Evolutionary conservation across 2,888 invertebrate species (phyloP).

Genomic region (Nezara viridula): DNA sequence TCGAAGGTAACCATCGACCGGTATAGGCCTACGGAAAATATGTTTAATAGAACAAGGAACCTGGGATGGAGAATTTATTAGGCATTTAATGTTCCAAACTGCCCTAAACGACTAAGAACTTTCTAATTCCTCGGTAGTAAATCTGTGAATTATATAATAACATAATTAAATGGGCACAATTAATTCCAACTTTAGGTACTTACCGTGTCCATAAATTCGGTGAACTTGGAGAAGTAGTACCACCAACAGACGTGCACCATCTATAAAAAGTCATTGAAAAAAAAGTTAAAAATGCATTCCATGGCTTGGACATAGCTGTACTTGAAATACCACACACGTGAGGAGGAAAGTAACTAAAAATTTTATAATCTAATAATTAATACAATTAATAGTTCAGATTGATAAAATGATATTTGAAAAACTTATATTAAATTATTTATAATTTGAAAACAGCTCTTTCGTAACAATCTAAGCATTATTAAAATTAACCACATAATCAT

Average conservation of each 20-base stretch:
- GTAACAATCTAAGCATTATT: neutral
- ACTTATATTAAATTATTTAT: neutral
- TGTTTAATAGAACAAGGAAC: neutral
- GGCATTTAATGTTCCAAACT: neutral
- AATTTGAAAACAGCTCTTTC: conserved; percentile 18
- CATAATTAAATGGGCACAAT: neutral
- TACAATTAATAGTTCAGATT: too few relatives aligned
- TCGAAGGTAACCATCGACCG: neutral
- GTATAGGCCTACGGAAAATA: neutral
- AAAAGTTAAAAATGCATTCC: conserved; percentile 58
- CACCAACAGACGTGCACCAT: conserved; percentile 96
- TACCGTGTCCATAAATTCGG: conserved; percentile 96
- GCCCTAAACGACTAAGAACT: neutral
- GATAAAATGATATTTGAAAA: neutral
- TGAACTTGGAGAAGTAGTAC: conserved; percentile 97
- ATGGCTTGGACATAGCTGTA: neutral
- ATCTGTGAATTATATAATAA: neutral
- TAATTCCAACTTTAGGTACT: conserved; percentile 68
- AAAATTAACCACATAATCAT: too few relatives aligned
- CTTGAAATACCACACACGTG: conserved; percentile 41
- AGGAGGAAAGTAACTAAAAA: conserved; percentile 48
- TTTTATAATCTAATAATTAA: neutral
- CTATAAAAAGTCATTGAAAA: conserved; percentile 72
- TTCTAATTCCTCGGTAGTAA: neutral
- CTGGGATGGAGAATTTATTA: neutral